These are phyloP conservation scores for Halictus quadricinctus DNA, from an alignment of 2,888 invertebrate species.

Conservation along the genomic window DNA sequence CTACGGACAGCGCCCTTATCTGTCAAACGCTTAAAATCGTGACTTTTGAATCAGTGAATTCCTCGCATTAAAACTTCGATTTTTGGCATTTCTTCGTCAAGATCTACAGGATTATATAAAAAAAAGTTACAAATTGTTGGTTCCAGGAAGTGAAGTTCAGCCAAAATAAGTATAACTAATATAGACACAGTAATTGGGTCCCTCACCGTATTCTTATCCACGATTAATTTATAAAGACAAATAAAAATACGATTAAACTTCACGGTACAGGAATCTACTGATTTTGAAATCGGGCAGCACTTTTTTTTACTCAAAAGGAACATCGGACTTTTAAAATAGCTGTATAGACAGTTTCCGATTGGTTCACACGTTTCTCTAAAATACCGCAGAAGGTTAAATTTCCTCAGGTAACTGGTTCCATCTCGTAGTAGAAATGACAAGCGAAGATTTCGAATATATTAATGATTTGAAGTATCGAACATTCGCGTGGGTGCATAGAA, in stretches of 20 bases:
- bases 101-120: too few relatives aligned
- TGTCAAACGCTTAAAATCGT: too few relatives aligned
- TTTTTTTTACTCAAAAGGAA: not conserved
- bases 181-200: too few relatives aligned
- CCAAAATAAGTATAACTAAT: too few relatives aligned
- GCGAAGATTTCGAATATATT: not conserved
- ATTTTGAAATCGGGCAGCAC: conserved; percentile 2
- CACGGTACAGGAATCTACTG: not conserved
- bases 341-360: not conserved
- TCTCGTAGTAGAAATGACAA: not conserved
- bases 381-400: not conserved
- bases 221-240: not conserved
- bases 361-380: not conserved
- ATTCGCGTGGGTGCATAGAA: conserved; percentile 6
- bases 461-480: not conserved
- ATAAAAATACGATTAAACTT: not conserved
- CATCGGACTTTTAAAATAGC: not conserved
- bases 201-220: not conserved
- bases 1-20: too few relatives aligned
- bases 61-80: too few relatives aligned
- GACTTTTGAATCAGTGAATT: too few relatives aligned
- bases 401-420: not conserved
- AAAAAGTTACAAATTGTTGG: too few relatives aligned
- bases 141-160: too few relatives aligned
- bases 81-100: too few relatives aligned